Percentiles rank a stretch among this genome's conserved stretches.
phyloP scores from a whole-genome alignment of 2,113 vertebrate genomes.

The Neotragus pygmaeus region DNA sequence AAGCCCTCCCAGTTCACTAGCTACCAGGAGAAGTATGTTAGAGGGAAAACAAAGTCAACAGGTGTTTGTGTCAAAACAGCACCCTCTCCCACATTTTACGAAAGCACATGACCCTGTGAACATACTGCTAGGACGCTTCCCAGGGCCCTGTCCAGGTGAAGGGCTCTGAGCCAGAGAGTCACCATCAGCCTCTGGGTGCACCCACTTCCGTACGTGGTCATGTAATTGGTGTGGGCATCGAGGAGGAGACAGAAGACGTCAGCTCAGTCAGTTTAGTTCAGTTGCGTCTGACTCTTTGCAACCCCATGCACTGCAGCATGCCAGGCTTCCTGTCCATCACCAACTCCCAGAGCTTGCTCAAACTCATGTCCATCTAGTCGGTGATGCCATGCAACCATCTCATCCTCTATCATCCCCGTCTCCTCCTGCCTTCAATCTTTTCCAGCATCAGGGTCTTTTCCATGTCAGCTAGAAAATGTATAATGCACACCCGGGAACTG shows the following conservation, averaged over 20 bases:
- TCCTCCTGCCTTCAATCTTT: background rate
- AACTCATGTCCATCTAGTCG: background rate
- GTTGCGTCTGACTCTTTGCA: fast-evolving
- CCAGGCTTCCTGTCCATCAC: background rate
- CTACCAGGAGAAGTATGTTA: background rate
- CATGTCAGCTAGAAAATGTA: background rate
- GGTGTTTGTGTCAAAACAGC: background rate
- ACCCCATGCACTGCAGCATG: fast-evolving
- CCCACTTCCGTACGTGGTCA: background rate
- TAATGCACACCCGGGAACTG: background rate
- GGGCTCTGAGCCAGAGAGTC: background rate
- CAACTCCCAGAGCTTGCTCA: background rate
- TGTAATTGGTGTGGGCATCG: background rate
- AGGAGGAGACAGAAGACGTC: background rate
- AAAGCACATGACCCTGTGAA: background rate
- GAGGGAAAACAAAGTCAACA: background rate
- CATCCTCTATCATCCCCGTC: background rate
- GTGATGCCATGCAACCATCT: background rate
- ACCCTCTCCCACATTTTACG: background rate
- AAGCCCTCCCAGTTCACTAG: background rate
- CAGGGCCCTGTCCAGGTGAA: background rate
- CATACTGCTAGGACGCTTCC: background rate
- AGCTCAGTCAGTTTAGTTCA: background rate
- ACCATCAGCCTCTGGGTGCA: background rate
- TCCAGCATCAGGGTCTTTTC: background rate